These are phyloP conservation scores for Porphyrio hochstetteri DNA, from an alignment of 2,113 vertebrate genomes.

Conservation along the genomic window DNA sequence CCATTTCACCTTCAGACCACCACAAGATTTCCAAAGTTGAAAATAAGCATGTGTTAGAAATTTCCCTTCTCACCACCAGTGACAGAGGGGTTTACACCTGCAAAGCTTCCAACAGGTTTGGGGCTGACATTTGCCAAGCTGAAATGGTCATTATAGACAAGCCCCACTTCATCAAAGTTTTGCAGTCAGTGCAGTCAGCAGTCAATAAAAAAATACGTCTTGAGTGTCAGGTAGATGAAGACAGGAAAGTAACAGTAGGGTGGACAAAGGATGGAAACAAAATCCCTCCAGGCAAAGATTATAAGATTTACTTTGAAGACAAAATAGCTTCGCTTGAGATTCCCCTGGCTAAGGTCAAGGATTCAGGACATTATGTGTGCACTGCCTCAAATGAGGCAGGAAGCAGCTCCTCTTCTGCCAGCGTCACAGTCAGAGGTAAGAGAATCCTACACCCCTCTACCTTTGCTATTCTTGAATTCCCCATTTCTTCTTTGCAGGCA, in stretches of 20 bases:
- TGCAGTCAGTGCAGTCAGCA: slow-evolving; percentile 84
- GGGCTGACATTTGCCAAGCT: slow-evolving; percentile 88
- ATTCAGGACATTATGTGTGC: slow-evolving; percentile 92
- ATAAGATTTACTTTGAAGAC: slow-evolving; percentile 94
- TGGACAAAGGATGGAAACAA: slow-evolving; percentile 95
- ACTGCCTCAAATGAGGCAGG: slow-evolving; percentile 94
- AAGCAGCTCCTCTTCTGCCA: slow-evolving; percentile 85
- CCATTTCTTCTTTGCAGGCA: not conserved
- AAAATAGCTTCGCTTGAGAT: slow-evolving; percentile 94
- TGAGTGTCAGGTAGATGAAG: slow-evolving; percentile 96
- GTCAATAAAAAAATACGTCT: slow-evolving; percentile 88
- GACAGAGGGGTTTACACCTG: slow-evolving; percentile 92
- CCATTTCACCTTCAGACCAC: slow-evolving; percentile 81
- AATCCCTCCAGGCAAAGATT: slow-evolving; percentile 91
- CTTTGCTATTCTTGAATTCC: not conserved
- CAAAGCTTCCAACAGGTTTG: slow-evolving; percentile 95
- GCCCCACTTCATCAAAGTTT: slow-evolving; percentile 87
- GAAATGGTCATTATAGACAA: slow-evolving; percentile 90
- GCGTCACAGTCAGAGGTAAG: slow-evolving; percentile 94
- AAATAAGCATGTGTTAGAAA: slow-evolving; percentile 89
- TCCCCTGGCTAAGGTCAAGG: slow-evolving; percentile 91
- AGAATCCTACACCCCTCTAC: not conserved
- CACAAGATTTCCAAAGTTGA: slow-evolving; percentile 83
- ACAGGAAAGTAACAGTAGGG: slow-evolving; percentile 87
- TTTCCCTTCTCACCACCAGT: slow-evolving; percentile 80